Evolutionary conservation across 2,113 vertebrate genomes (phyloP).

Genomic region (Psophia crepitans): DNA sequence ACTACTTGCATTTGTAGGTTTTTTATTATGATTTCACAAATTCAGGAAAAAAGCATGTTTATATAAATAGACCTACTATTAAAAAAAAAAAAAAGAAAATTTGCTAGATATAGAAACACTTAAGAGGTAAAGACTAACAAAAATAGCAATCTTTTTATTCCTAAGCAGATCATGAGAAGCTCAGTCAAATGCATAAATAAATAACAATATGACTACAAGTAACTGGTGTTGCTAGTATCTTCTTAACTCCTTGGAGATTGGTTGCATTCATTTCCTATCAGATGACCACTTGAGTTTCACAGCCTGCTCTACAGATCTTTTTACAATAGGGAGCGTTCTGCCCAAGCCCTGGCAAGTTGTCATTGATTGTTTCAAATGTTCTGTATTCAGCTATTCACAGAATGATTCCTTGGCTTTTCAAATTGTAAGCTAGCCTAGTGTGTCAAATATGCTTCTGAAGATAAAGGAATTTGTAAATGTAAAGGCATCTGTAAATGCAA

Average conservation of each 20-base stretch:
- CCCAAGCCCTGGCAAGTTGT: conserved; percentile 27
- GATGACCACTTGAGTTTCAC: conserved; percentile 20
- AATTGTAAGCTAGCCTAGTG: conserved; percentile 27
- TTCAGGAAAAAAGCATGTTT: background rate
- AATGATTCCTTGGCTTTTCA: conserved; percentile 50
- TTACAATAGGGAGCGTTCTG: background rate
- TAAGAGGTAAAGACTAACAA: background rate
- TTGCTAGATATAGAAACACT: background rate
- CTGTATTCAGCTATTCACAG: conserved; percentile 35
- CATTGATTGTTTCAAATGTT: conserved; percentile 55
- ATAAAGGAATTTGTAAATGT: conserved; percentile 60
- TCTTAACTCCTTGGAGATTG: conserved; percentile 6
- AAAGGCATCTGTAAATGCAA: conserved; percentile 29
- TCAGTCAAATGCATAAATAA: background rate
- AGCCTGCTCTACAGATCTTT: background rate
- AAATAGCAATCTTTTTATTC: background rate
- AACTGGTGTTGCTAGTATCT: background rate
- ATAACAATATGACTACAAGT: background rate
- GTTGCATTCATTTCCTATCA: conserved; percentile 7
- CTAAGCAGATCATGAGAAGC: background rate
- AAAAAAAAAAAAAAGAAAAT: background rate
- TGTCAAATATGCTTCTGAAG: conserved; percentile 62
- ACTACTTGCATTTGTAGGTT: background rate
- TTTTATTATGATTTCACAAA: background rate
- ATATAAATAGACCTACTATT: background rate